A percentile compares a stretch with the other conserved stretches of the same genome.
Conservation (phyloP, 2,113 vertebrate species). For the Notarius quadriscutis region DNA sequence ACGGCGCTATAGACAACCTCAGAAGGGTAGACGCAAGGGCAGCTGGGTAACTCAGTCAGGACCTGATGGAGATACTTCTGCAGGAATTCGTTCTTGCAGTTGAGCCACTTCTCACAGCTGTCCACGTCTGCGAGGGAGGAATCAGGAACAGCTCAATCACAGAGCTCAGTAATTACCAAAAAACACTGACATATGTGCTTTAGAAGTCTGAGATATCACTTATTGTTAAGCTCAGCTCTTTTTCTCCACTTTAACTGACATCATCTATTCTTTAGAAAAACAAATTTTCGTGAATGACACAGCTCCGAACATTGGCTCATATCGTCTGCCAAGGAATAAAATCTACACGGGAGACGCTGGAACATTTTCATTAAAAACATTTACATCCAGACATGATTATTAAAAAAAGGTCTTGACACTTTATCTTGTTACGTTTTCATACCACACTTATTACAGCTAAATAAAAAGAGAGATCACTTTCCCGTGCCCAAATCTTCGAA, state of each 20-base stretch:
- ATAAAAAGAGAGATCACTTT: slow-evolving; percentile 50
- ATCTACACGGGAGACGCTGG: slow-evolving; percentile 24
- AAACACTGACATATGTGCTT: slow-evolving; percentile 25
- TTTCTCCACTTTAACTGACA: slow-evolving; percentile 1
- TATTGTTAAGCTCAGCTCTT: neutral
- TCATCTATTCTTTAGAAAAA: slow-evolving; percentile 10
- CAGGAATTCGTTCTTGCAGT: slow-evolving; percentile 86
- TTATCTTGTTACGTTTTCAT: slow-evolving; percentile 49
- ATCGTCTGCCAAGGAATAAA: slow-evolving; percentile 26
- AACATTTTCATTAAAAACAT: slow-evolving; percentile 47
- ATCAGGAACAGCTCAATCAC: slow-evolving; percentile 17
- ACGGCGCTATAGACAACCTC: slow-evolving; percentile 77
- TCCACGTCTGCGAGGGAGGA: slow-evolving; percentile 72
- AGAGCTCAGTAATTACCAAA: slow-evolving; percentile 15
- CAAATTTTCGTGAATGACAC: neutral
- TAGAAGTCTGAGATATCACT: neutral
- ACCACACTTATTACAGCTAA: slow-evolving; percentile 47
- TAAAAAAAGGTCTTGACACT: slow-evolving; percentile 26
- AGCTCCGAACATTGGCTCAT: neutral
- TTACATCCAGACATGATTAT: slow-evolving; percentile 42
- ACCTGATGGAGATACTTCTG: slow-evolving; percentile 82
- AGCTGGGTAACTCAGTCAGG: slow-evolving; percentile 82
- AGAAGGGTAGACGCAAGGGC: slow-evolving; percentile 83
- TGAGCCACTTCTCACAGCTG: slow-evolving; percentile 90
- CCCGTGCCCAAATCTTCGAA: slow-evolving; percentile 36